Evolutionary conservation across 2,113 vertebrate species (phyloP), one percentile per base, ranked within the genome.

Genomic region (Rhinoptilus africanus): DNA sequence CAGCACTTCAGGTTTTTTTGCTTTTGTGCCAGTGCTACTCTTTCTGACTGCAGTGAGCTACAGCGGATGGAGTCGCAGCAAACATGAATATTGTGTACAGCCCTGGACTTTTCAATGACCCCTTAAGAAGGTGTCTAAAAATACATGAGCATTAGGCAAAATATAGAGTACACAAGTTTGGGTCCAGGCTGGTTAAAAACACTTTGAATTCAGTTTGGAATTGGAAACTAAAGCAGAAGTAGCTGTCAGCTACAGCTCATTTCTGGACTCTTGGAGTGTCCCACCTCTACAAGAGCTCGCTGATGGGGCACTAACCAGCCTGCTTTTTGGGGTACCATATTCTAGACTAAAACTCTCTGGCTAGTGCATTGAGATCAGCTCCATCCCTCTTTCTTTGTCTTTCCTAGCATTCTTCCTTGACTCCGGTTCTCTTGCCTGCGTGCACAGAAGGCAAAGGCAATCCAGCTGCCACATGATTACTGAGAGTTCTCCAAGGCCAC

Each of bases 361-460:
- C 20, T 88, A 32, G n/a, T 57, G 10, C 47, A 34, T n/a, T 1
- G 5, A 50, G 28, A 63, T 51, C 47, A 51, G 26, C 35, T 73
- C 34, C 30, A 53, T 6, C 6, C 1, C 30, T 19, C 1, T 27
- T 86, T 80, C 48, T 47, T 76, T 37, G 8, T 63, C 26, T 71
- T 37, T 60, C 37, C 26, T 32, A 45, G 26, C 6, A 9, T n/a
- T 13, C 0, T 14, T 67, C 17, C 47, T 57, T 64, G 53, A 30
- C 23, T 84, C 17, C 16, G 51, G 2, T n/a, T 35, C 24, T 71
- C 56, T 57, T n/a, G n/a, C n/a, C 17, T 1, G 0, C 1, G 0
- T 77, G 14, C 12, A 7, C 2, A 17, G 26, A 69, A 77, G 37
- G 28, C 37, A 74, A 87, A 77, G 9, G 32, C 18, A n/a, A 62